A percentile compares a stretch with the other conserved stretches of the same genome.
These are phyloP conservation scores for Drosophila orosa DNA, from an alignment of 1,140 invertebrate genomes.

Conservation along the genomic window DNA sequence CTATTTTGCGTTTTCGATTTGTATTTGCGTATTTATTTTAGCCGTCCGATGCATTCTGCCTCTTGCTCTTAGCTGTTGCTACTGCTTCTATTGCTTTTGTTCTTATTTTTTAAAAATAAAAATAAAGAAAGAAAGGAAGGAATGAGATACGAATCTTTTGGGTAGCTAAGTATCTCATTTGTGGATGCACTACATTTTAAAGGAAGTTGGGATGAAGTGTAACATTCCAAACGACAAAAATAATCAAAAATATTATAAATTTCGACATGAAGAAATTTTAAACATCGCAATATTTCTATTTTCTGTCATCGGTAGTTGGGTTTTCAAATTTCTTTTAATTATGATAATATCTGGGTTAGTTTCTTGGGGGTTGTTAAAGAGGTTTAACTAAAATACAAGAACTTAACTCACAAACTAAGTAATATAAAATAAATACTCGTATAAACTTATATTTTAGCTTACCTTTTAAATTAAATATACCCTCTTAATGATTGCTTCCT, in stretches of 20 bases:
- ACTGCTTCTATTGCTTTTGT: slow-evolving; percentile 11
- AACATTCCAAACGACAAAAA: no score
- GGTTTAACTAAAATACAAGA: no score
- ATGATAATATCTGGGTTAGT: no score
- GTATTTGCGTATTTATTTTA: slow-evolving; percentile 77
- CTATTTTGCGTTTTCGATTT: slow-evolving; percentile 81
- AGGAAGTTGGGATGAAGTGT: not conserved
- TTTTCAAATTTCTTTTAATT: no score
- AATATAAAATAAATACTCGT: no score
- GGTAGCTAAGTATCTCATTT: not conserved
- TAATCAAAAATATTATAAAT: not conserved
- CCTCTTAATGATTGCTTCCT: not conserved
- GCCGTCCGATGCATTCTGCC: slow-evolving; percentile 43
- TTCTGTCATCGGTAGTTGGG: no score
- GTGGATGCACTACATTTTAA: slow-evolving; percentile 21
- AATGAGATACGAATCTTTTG: slow-evolving; percentile 5
- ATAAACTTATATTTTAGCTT: no score
- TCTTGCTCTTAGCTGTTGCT: slow-evolving; percentile 46
- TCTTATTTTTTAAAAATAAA: slow-evolving; percentile 45
- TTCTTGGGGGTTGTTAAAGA: no score
- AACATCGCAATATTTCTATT: no score
- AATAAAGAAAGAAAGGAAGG: slow-evolving; percentile 36
- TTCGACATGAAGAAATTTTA: not conserved
- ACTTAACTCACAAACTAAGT: no score
- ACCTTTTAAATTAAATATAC: not conserved